Percentiles rank a stretch among this genome's conserved stretches.
phyloP scores from a whole-genome alignment of 2,113 vertebrate species.

The Coryphaenoides rupestris region DNA sequence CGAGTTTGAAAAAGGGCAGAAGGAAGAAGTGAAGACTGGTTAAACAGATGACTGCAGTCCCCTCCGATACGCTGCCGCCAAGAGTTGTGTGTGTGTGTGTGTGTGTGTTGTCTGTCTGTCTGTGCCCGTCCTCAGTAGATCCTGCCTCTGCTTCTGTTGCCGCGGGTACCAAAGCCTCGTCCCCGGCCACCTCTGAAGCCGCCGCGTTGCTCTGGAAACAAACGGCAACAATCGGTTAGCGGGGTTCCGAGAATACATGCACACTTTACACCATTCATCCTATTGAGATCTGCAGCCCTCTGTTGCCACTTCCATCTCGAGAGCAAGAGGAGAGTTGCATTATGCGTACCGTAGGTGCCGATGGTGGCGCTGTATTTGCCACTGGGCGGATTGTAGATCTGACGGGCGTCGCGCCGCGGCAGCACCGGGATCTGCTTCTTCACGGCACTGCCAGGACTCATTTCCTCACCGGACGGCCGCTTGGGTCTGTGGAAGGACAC shows the following conservation, averaged over 20 bases:
- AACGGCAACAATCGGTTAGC: slow-evolving; percentile 5
- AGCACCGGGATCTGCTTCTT: slow-evolving; percentile 83
- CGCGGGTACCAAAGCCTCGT: slow-evolving; percentile 88
- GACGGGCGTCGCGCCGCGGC: slow-evolving; percentile 90
- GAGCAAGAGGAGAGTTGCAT: too few species aligned
- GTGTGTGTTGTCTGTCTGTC: neutral
- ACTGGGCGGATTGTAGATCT: slow-evolving; percentile 98
- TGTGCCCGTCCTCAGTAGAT: slow-evolving; percentile 78
- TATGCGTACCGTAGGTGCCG: slow-evolving; percentile 80
- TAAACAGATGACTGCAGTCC: slow-evolving; percentile 19
- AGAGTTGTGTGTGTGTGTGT: too few species aligned
- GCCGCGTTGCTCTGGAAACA: slow-evolving; percentile 87
- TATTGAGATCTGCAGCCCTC: neutral
- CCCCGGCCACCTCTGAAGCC: slow-evolving; percentile 91
- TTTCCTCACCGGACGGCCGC: slow-evolving; percentile 81
- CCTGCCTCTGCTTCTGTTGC: slow-evolving; percentile 89
- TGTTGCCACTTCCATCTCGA: too few species aligned
- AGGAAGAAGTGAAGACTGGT: slow-evolving; percentile 25
- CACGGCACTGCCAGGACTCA: slow-evolving; percentile 73
- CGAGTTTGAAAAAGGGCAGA: slow-evolving; percentile 21
- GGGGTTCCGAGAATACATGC: neutral
- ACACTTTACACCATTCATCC: neutral
- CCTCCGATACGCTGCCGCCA: slow-evolving; percentile 42
- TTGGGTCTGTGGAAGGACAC: slow-evolving; percentile 75
- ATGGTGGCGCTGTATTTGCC: slow-evolving; percentile 95